Conservation (phyloP, 1,140 invertebrate genomes). For the Pseudomyrmex gracilis region DNA sequence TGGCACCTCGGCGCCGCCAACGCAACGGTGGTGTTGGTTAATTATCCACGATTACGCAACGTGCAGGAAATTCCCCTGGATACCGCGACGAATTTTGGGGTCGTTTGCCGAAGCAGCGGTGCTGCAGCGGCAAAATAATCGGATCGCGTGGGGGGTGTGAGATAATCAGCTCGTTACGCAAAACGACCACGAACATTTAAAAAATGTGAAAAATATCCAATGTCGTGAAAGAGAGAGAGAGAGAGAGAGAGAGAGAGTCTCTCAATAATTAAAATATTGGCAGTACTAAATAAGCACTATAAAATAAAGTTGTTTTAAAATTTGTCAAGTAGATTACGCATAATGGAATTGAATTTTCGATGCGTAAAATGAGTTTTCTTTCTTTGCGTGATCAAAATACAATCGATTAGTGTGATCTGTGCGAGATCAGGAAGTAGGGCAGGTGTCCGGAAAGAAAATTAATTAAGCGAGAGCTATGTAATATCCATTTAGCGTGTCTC, state of each 20-base stretch:
- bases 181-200: not conserved
- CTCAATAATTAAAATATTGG: too few species aligned
- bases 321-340: not conserved
- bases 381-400: not conserved
- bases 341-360: not conserved
- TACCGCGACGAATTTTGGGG: slow-evolving; percentile 44
- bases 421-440: not conserved
- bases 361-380: not conserved
- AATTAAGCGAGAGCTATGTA: slow-evolving; percentile 33
- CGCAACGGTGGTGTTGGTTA: slow-evolving; percentile 24
- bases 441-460: slow-evolving; percentile 13
- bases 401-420: slow-evolving; percentile 2
- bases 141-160: not conserved
- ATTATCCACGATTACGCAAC: slow-evolving; percentile 53
- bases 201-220: not conserved
- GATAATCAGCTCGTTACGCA: slow-evolving; percentile 31
- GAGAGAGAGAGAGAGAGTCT: too few species aligned
- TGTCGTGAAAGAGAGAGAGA: too few species aligned
- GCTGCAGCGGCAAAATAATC: slow-evolving; percentile 41
- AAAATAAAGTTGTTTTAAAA: not conserved
- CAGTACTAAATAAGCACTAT: too few species aligned
- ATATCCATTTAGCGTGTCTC: slow-evolving; percentile 38
- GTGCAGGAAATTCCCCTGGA: slow-evolving; percentile 42
- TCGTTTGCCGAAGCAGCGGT: slow-evolving; percentile 18
- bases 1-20: not conserved